These are phyloP conservation scores for Trinectes maculatus DNA, from an alignment of 2,113 vertebrate genomes.

Conservation along the genomic window DNA sequence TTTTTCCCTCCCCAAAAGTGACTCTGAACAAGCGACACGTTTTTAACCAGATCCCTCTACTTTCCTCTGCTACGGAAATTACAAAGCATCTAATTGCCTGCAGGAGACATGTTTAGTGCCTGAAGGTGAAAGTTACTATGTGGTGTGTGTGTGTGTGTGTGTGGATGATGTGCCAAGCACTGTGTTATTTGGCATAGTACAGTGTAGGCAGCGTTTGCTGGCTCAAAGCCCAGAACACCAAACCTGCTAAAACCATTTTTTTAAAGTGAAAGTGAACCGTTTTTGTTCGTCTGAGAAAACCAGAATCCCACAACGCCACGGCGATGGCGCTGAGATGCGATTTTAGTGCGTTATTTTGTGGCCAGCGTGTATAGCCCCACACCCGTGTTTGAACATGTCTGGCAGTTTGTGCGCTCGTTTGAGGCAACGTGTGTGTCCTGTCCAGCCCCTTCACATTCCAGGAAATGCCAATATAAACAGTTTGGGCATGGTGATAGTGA, in stretches of 20 bases:
- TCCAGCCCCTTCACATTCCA: slow-evolving; percentile 72
- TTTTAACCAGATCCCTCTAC: slow-evolving; percentile 26
- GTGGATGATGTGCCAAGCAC: slow-evolving; percentile 45
- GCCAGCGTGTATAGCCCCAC: slow-evolving; percentile 20
- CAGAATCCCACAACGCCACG: neutral
- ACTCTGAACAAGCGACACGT: neutral
- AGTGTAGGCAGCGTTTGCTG: slow-evolving; percentile 30
- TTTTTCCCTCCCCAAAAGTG: neutral
- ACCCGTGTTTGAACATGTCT: slow-evolving; percentile 64
- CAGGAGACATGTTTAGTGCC: slow-evolving; percentile 41
- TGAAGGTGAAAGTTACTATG: slow-evolving; percentile 56
- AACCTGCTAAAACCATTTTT: slow-evolving; percentile 15
- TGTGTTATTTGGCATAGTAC: slow-evolving; percentile 24
- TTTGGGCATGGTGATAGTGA: slow-evolving; percentile 44
- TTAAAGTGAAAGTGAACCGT: slow-evolving; percentile 16
- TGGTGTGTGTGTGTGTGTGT: too few species aligned
- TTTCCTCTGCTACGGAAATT: slow-evolving; percentile 31
- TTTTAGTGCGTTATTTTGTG: slow-evolving; percentile 57
- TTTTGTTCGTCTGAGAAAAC: slow-evolving; percentile 30
- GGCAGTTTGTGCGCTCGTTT: slow-evolving; percentile 54
- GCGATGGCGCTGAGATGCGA: slow-evolving; percentile 16
- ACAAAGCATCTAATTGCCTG: slow-evolving; percentile 51
- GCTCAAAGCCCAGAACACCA: slow-evolving; percentile 24
- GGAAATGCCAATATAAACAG: slow-evolving; percentile 75
- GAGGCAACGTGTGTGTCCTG: slow-evolving; percentile 55